Base-by-base conservation (phyloP, 1,140 invertebrate species). In the Drosophila kurseongensis region DNA sequence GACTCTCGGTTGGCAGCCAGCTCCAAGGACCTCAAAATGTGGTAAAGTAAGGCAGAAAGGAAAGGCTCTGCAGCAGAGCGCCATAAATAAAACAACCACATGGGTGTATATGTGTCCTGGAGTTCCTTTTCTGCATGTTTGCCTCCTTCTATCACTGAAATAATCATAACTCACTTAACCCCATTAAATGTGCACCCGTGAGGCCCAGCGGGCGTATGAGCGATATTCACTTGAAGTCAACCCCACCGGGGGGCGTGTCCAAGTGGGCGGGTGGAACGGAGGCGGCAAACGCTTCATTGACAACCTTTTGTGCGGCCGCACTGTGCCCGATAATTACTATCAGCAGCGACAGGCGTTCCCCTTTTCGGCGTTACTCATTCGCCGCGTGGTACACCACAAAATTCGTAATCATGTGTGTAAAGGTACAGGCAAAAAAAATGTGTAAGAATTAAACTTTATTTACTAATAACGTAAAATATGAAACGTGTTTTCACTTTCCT, bases 81-180 rank as follows among this genome's bases (percentile, higher is more conserved):
- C 36, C 69, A 73, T 73, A 73, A 73, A 73, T 73, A 73, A 73
- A 60, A 36, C 47, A 57, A 58, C 65, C 66, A 47, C 66, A 71
- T 27, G 40, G 35, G 32, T 9, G 63, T 51, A 14, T 36, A 44
- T 66, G 36, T 56, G 35, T 40, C 54, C 40, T 40, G 4, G 58
- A 47, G 72, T 68, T 65, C 36, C 40, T 55, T 57, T 55, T 50
- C 48, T 48, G 45, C 57, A 47, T 48, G 35, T 29, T 67, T 41
- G 35, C 45, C 44, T 42, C 9, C 57, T 57, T 62, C 59, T 51
- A 67, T 59, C 73, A 61, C 56, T 84, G 55, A 84, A 85, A 85
- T 85, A 84, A 84, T 84, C 81, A 84, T 77, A 85, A 80, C 73
- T 80, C 77, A 85, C 77, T 84, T 85, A 84, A 84, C 81, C 81